Base-by-base conservation (phyloP, 2,797 vertebrate genomes). In the Gallinago stenura region DNA sequence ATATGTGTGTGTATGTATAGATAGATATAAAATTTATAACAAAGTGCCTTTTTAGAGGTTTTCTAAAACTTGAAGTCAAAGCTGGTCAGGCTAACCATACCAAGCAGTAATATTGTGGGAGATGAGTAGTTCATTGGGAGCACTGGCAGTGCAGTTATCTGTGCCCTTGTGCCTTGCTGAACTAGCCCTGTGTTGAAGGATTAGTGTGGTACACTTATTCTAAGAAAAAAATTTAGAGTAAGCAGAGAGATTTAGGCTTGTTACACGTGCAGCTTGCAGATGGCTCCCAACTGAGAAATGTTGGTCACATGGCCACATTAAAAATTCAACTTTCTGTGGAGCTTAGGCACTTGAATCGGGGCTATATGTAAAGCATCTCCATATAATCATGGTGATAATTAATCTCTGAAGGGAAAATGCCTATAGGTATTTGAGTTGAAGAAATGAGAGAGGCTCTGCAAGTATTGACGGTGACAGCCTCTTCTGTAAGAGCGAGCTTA, bases 1-100 rank as follows among this genome's bases (percentile, higher is more conserved):
- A 3, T 53, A 15, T 28, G 6, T 25, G 2, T 41, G 2, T 75
- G 9, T 35, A 1, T n/a, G 3, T 45, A 1, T 25, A 26, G 10
- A 20, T 35, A 39, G 33, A 20, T 66, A 21, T 18, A 19, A 17
- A 51, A 57, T 12, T 19, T 53, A 24, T 53, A 30, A 35, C 6
- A 45, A 48, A 50, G 26, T 56, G 13, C 16, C 33, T 48, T 24
- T 62, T 50, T 14, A 46, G 46, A 60, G 21, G 25, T 25, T n/a
- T 65, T 70, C 35, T 41, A 21, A 79, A 70, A 26, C 35, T 54
- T 85, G 31, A 58, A 86, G 30, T 33, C 54, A n/a, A 37, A 77
- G 28, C 15, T 77, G 39, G 12, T 78, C 28, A 50, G 26, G 21
- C 21, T 65, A 33, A 70, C 8, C 8, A 5, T 53, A 41, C 28